Conservation (phyloP, 2,888 invertebrate species). For the Altica lythri region DNA sequence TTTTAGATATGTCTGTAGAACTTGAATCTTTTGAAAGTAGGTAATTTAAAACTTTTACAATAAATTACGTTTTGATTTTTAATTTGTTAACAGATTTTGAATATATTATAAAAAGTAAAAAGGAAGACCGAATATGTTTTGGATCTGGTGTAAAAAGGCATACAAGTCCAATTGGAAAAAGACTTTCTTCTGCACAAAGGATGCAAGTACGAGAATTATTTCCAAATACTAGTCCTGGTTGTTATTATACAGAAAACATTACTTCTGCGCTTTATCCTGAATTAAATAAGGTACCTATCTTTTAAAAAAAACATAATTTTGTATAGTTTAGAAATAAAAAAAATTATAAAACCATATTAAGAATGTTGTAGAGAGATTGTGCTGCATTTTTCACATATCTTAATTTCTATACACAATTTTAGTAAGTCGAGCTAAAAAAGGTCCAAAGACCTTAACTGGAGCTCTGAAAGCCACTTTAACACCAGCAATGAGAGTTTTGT, state of each 20-base stretch:
- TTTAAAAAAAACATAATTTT: too few relatives aligned
- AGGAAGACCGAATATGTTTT: conserved; percentile 49
- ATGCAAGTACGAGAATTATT: conserved; percentile 38
- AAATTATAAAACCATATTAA: too few relatives aligned
- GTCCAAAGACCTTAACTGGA: too few relatives aligned
- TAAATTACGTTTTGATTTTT: too few relatives aligned
- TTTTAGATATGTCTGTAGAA: conserved; percentile 11
- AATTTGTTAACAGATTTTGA: conserved; percentile 46
- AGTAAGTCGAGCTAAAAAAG: too few relatives aligned
- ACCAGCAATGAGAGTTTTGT: too few relatives aligned
- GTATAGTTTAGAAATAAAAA: too few relatives aligned
- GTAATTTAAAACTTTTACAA: too few relatives aligned
- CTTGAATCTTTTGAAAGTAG: conserved; percentile 15
- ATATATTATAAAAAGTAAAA: conserved; percentile 51
- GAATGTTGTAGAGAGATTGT: too few relatives aligned
- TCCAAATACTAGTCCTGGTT: conserved; percentile 42
- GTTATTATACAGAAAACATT: conserved; percentile 42
- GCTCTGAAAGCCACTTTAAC: too few relatives aligned
- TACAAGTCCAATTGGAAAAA: conserved; percentile 47
- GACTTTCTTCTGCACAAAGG: conserved; percentile 46
- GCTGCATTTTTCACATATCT: too few relatives aligned
- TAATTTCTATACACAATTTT: too few relatives aligned
- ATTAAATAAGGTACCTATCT: conserved; percentile 48
- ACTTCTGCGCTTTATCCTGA: conserved; percentile 43
- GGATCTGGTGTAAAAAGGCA: conserved; percentile 46